Evolutionary conservation across 35 echinoderm and acorn worm genomes (phyloP), one percentile per base, ranked within the genome.

Genomic region (Heliocidaris erythrogramma): DNA sequence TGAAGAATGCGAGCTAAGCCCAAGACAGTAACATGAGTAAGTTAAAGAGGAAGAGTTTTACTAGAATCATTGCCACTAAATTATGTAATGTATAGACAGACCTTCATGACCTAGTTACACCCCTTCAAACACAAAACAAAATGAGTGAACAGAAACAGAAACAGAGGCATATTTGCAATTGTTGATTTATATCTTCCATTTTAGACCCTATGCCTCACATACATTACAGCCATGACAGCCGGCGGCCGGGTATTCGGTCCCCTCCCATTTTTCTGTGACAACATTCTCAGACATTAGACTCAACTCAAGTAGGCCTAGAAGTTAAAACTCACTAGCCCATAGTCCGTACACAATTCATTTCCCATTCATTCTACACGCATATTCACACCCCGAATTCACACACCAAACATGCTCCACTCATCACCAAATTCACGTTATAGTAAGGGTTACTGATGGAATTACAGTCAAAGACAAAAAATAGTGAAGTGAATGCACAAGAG

Each of bases 321-420:
- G 5, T 56, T 2, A 56, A 56, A 56, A 11, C 35, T 56, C 52
- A 56, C 52, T 78, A 18, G 65, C 65, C 52, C 32, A 7, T 78
- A 18, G 65, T 21, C 52, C 32, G 17, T 89, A 48, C 87, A 89
- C 87, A 89, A 89, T 17, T 5, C 87, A 89, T 18, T 48, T 89
- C 18, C 87, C 87, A 89, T 89, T 89, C 87, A 89, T 89, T 89
- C 32, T 47, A 89, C 87, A 89, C 87, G 47, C 87, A 78, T 21
- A n/a, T 78, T 78, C 65, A 78, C 21, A 78, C 65, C n/a, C 65
- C 65, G 65, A 78, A 78, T 78, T 78, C 21, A 78, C 65, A 18
- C 13, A 7, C 2, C 8, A 86, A 31, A 7, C n/a, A 10, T n/a
- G 24, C 30, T 27, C 8, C n/a, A 88, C 52, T 78, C 65, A 24